A percentile compares a stretch with the other conserved stretches of the same genome.
These are phyloP conservation scores for Polymixis flavicincta DNA, from an alignment of 2,888 invertebrate species.

Conservation along the genomic window DNA sequence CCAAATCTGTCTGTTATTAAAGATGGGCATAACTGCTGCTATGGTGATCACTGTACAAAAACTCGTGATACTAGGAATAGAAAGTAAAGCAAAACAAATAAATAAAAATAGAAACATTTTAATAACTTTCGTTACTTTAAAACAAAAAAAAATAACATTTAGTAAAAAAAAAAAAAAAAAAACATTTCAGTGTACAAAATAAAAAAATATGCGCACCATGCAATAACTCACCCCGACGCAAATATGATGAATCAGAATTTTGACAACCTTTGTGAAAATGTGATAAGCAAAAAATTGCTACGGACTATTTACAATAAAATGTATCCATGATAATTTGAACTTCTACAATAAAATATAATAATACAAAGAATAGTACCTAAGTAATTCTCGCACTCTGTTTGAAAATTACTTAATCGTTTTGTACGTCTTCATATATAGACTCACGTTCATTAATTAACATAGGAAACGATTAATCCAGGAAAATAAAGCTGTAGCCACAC, in stretches of 20 bases:
- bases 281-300: background rate
- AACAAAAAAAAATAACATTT: background rate
- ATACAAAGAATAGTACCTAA: background rate
- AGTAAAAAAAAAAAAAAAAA: background rate
- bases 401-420: background rate
- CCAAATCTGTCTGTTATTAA: background rate
- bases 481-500: background rate
- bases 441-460: background rate
- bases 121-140: background rate
- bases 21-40: background rate
- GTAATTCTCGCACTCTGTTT: background rate
- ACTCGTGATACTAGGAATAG: background rate
- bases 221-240: background rate
- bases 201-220: background rate
- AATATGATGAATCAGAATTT: background rate
- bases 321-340: background rate
- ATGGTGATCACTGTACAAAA: background rate
- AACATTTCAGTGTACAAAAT: background rate
- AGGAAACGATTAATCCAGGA: too few species aligned
- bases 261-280: background rate
- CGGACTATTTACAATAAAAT: background rate
- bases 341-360: background rate
- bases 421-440: background rate
- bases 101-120: background rate
- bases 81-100: constrained; percentile 6